Conservation (phyloP, 2,113 vertebrate genomes). For the Dicaeum eximium region DNA sequence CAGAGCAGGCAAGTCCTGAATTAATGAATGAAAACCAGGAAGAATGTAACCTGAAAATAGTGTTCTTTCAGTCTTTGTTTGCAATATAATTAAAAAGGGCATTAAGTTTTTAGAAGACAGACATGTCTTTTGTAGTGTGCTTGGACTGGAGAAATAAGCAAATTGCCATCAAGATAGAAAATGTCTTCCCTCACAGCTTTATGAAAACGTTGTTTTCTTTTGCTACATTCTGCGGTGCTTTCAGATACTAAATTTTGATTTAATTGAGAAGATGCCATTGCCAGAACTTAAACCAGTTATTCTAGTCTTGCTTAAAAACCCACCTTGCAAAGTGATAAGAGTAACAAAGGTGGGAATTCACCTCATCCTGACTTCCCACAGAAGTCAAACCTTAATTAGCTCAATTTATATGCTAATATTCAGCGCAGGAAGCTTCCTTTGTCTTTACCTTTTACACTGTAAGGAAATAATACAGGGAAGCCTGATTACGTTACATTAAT, state of each 20-base stretch:
- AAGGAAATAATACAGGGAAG: neutral
- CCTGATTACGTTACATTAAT: neutral
- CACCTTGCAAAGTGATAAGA: neutral
- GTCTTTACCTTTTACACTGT: neutral
- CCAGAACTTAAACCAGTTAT: conserved; percentile 15
- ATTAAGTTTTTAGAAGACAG: neutral
- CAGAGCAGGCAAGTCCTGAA: neutral
- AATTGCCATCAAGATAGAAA: neutral
- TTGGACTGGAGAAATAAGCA: neutral
- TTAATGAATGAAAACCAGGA: neutral
- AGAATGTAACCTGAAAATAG: neutral
- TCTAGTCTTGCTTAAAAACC: neutral
- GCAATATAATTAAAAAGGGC: neutral
- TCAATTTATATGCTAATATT: neutral
- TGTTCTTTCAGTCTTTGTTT: neutral
- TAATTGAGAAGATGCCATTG: neutral
- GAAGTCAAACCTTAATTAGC: neutral
- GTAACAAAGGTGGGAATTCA: conserved; percentile 51
- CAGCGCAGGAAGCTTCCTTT: neutral
- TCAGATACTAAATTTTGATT: neutral
- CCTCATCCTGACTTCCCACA: conserved; percentile 8
- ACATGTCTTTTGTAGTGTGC: neutral
- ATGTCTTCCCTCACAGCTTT: neutral
- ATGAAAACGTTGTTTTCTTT: neutral
- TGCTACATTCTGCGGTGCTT: neutral